These are phyloP conservation scores for Crematogaster levior DNA, from an alignment of 2,888 invertebrate genomes.

Conservation along the genomic window DNA sequence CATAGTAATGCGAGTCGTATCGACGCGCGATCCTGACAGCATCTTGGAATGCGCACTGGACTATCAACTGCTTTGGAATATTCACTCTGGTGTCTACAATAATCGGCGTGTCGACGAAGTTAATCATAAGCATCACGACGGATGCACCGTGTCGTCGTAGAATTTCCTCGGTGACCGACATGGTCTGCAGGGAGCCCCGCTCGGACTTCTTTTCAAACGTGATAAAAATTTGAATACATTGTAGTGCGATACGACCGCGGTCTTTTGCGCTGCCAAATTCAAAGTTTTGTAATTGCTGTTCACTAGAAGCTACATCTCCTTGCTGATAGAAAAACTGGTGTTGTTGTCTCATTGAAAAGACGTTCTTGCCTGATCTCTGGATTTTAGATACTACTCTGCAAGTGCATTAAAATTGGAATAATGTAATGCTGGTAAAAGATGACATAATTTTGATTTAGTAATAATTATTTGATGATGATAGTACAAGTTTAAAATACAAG, in stretches of 20 bases:
- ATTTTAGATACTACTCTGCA: constrained; percentile 87
- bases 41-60: constrained; percentile 73
- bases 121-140: constrained; percentile 75
- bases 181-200: constrained; percentile 83
- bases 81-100: constrained; percentile 74
- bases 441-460: no score
- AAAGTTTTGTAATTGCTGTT: constrained; percentile 87
- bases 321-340: constrained; percentile 88
- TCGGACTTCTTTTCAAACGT: constrained; percentile 86
- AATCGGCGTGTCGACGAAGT: constrained; percentile 69
- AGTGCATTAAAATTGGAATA: neutral
- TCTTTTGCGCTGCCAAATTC: constrained; percentile 88
- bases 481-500: no score
- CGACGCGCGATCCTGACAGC: constrained; percentile 44
- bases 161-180: constrained; percentile 67
- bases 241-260: constrained; percentile 86
- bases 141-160: constrained; percentile 64
- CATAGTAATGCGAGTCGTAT: constrained; percentile 63
- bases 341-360: constrained; percentile 89
- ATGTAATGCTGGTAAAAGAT: neutral
- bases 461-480: neutral
- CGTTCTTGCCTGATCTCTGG: constrained; percentile 89
- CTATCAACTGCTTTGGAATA: constrained; percentile 70
- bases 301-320: constrained; percentile 89
- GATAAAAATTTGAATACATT: constrained; percentile 88